Percentiles rank a stretch among this genome's conserved stretches.
phyloP scores from a whole-genome alignment of 2,888 invertebrate species.

The Pteria penguin region DNA sequence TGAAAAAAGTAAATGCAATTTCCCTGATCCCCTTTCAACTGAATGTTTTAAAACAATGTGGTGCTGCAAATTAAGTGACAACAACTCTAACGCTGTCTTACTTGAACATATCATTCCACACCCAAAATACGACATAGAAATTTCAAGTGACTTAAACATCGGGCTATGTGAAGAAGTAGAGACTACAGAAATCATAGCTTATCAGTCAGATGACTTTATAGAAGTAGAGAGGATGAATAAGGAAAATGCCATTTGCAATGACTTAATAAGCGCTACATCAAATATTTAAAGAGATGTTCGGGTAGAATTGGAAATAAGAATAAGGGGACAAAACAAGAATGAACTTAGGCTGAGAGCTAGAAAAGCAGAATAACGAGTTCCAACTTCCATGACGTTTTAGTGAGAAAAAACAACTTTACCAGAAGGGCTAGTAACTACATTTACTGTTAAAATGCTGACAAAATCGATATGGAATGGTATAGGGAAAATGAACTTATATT shows the following conservation, averaged over 20 bases:
- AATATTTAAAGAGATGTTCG: not conserved
- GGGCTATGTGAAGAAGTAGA: slow-evolving; percentile 13
- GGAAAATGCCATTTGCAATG: not conserved
- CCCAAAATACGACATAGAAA: not conserved
- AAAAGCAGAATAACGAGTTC: slow-evolving; percentile 20
- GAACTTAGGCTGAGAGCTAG: slow-evolving; percentile 6
- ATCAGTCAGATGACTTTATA: slow-evolving; percentile 16
- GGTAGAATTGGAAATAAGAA: slow-evolving; percentile 3
- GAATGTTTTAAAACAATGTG: too few relatives aligned
- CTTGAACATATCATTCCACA: not conserved
- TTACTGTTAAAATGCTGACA: not conserved
- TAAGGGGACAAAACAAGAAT: slow-evolving; percentile 21
- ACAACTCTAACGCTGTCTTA: slow-evolving; percentile 5
- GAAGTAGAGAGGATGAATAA: not conserved
- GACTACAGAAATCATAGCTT: slow-evolving; percentile 3
- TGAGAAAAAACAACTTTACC: not conserved
- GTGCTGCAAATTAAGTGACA: too few relatives aligned
- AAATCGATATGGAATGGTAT: not conserved
- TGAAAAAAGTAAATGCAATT: too few relatives aligned
- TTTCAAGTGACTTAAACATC: slow-evolving; percentile 12
- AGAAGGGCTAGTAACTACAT: not conserved
- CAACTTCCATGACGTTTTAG: slow-evolving; percentile 15
- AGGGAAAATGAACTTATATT: slow-evolving; percentile 5
- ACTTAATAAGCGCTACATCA: not conserved
- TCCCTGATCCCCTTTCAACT: too few relatives aligned